A percentile compares a stretch with the other conserved stretches of the same genome.
Evolutionary conservation across 2,888 invertebrate species (phyloP).

Genomic region (Timema cristinae): DNA sequence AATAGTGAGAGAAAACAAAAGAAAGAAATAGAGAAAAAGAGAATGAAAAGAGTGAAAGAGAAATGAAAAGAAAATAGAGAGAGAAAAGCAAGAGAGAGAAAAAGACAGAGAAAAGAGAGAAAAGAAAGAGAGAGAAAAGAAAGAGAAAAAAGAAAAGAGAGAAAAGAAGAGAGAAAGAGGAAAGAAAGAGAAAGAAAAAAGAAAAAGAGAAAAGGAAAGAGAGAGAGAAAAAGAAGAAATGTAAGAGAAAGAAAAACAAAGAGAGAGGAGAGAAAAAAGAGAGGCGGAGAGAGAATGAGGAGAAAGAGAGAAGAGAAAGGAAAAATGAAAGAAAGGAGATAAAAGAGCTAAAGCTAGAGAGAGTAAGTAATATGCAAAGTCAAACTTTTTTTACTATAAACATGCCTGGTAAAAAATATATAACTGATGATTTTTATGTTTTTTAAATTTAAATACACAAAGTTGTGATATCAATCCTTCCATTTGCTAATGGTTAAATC

Average conservation of each 20-base stretch:
- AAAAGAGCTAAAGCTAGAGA: background rate
- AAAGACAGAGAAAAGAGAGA: background rate
- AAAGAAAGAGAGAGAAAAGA: background rate
- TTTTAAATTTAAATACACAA: too few species aligned
- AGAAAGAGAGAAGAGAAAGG: background rate
- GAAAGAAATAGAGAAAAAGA: background rate
- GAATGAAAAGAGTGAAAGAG: too few species aligned
- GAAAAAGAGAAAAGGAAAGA: background rate
- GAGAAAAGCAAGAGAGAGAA: background rate
- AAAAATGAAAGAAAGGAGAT: background rate
- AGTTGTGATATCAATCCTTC: too few species aligned
- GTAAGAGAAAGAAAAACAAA: background rate
- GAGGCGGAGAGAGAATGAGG: slow-evolving; percentile 10
- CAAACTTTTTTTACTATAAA: too few species aligned
- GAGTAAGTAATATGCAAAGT: background rate
- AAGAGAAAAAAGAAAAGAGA: background rate
- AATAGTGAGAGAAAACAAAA: too few species aligned
- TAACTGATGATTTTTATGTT: too few species aligned
- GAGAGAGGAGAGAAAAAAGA: background rate
- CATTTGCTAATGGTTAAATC: too few species aligned
- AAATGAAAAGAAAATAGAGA: background rate
- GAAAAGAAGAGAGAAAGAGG: background rate
- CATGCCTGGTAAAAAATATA: too few species aligned
- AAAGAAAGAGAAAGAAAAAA: background rate
- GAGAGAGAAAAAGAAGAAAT: background rate